Conservation (phyloP, 2,888 invertebrate species). For the Hydraecia micacea region DNA sequence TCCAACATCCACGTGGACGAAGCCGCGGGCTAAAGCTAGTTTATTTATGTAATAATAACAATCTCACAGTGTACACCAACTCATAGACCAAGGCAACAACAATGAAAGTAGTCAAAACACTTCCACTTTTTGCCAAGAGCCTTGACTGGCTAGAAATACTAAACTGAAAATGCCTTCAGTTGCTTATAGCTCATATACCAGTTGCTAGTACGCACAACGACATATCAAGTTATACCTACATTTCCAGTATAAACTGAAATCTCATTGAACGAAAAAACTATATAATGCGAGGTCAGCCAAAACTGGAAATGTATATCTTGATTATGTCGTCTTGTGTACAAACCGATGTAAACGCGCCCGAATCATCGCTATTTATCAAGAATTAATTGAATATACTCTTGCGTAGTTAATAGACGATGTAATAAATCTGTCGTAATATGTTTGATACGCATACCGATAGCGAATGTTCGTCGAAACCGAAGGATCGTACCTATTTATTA, state of each 20-base stretch:
- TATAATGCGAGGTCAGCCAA: not conserved
- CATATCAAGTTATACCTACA: not conserved
- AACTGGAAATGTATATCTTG: not conserved
- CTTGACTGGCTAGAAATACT: no score
- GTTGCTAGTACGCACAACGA: not conserved
- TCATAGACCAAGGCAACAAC: not conserved
- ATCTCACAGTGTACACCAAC: not conserved
- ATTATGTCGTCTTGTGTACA: not conserved
- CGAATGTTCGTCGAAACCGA: slow-evolving; percentile 42
- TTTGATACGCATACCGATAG: slow-evolving; percentile 59
- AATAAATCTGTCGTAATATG: slow-evolving; percentile 62
- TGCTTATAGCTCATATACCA: not conserved
- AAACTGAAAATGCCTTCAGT: not conserved
- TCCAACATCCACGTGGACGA: no score
- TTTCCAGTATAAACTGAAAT: not conserved
- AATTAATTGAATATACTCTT: slow-evolving; percentile 55
- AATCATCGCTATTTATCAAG: slow-evolving; percentile 52
- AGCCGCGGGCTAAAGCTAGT: not conserved
- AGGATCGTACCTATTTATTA: slow-evolving; percentile 43
- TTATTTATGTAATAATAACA: no score
- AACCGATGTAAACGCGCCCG: slow-evolving; percentile 22
- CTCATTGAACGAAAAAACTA: not conserved
- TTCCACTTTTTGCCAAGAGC: not conserved
- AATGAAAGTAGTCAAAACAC: not conserved
- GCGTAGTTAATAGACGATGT: slow-evolving; percentile 45